Conservation (phyloP, 2,113 vertebrate species). For the Mobula hypostoma region DNA sequence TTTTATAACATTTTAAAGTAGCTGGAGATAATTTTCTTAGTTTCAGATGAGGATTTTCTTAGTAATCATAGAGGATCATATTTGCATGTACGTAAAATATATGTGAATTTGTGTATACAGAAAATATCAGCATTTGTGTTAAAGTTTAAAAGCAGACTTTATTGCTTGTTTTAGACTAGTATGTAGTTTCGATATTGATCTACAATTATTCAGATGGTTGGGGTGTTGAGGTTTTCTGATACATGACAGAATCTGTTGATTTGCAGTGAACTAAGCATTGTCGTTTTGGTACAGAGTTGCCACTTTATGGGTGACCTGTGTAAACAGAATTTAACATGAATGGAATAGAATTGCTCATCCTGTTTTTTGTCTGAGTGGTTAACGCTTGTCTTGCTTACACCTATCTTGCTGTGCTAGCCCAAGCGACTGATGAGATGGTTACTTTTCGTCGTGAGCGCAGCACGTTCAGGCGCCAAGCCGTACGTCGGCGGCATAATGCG, state of each 20-base stretch:
- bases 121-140: neutral
- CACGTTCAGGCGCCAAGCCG: slow-evolving; percentile 97
- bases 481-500: slow-evolving; percentile 95
- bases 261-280: neutral
- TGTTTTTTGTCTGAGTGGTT: slow-evolving; percentile 23
- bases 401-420: slow-evolving; percentile 79
- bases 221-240: neutral
- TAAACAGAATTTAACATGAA: neutral
- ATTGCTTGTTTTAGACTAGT: neutral
- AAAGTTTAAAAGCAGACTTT: neutral
- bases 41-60: neutral
- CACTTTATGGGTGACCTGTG: neutral
- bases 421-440: slow-evolving; percentile 86
- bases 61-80: neutral
- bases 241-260: neutral
- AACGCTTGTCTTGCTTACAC: slow-evolving; percentile 39
- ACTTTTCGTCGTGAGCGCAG: slow-evolving; percentile 93
- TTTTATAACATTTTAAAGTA: neutral
- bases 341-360: slow-evolving; percentile 13
- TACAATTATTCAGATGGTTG: neutral
- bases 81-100: neutral
- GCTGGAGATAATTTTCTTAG: neutral
- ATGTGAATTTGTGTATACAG: neutral
- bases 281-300: neutral
- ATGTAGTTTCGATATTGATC: neutral